Evolutionary conservation across 2,888 invertebrate genomes (phyloP).

Genomic region (Drosophila mimetica): DNA sequence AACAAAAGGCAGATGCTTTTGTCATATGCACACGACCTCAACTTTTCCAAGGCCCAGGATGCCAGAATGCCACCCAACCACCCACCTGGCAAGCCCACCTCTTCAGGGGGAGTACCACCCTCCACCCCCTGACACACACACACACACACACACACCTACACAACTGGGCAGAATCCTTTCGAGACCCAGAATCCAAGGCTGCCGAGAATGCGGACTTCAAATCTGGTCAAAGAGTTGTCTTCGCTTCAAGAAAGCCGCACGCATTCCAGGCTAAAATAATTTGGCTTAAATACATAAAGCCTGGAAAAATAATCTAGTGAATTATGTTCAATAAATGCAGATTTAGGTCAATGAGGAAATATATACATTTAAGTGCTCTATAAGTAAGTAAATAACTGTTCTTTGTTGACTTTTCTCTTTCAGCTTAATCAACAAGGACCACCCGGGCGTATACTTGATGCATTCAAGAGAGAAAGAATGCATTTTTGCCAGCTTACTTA

Average conservation of each 20-base stretch:
- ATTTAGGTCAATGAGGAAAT: too few species aligned
- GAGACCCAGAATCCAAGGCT: conserved; percentile 18
- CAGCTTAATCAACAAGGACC: too few species aligned
- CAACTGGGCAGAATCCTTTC: conserved; percentile 14
- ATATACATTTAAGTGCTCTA: too few species aligned
- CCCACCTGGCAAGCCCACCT: background rate
- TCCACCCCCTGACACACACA: background rate
- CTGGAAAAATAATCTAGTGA: too few species aligned
- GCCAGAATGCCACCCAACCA: conserved; percentile 3
- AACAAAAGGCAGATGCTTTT: conserved; percentile 79
- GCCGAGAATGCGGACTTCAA: conserved; percentile 17
- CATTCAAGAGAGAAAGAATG: too few species aligned
- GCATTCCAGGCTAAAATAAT: background rate
- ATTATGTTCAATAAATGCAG: too few species aligned
- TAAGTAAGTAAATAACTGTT: too few species aligned
- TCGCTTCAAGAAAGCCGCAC: background rate
- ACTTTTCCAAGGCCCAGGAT: conserved; percentile 24
- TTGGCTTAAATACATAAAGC: too few species aligned
- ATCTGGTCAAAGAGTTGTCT: conserved; percentile 26
- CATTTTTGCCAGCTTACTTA: too few species aligned
- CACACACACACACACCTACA: background rate
- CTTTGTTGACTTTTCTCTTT: too few species aligned
- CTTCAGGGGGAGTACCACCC: too few species aligned
- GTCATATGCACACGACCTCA: conserved; percentile 64
- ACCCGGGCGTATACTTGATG: background rate